Conservation (phyloP, 2,888 invertebrate species). For the Caenorhabditis sp. region DNA sequence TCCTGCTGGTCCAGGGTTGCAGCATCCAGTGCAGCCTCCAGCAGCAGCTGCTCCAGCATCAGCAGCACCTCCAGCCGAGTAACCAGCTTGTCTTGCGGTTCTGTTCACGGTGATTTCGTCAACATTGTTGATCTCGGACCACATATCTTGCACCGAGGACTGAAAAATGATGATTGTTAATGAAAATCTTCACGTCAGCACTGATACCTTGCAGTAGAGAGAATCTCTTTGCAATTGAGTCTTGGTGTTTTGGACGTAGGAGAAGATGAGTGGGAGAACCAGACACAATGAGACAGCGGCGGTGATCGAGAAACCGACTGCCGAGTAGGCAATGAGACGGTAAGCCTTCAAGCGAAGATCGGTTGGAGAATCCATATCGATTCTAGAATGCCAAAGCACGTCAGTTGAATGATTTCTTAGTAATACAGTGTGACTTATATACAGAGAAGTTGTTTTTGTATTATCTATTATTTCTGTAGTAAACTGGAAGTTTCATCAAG, state of each 20-base stretch:
- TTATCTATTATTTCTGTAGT: background rate
- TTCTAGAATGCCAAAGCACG: constrained; percentile 56
- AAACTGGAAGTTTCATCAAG: constrained; percentile 34
- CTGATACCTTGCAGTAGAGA: constrained; percentile 61
- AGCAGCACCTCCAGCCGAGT: constrained; percentile 48
- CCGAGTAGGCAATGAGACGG: constrained; percentile 63
- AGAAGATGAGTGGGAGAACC: constrained; percentile 56
- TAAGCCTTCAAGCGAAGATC: constrained; percentile 63
- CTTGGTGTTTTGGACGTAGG: constrained; percentile 62
- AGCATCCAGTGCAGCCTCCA: constrained; percentile 64
- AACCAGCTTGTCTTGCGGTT: constrained; percentile 61
- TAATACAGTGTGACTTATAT: background rate
- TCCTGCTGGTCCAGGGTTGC: constrained; percentile 67
- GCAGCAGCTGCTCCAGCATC: constrained; percentile 39
- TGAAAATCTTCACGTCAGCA: background rate
- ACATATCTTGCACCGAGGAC: constrained; percentile 63
- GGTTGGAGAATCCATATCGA: constrained; percentile 58
- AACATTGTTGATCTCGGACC: constrained; percentile 60
- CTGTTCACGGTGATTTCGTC: constrained; percentile 46
- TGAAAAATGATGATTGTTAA: background rate
- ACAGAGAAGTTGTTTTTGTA: constrained; percentile 1
- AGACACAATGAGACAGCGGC: constrained; percentile 60
- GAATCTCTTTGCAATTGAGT: constrained; percentile 59
- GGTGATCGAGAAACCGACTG: constrained; percentile 59
- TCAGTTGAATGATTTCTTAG: constrained; percentile 28